These are phyloP conservation scores for Caerostris extrusa DNA, from an alignment of 1,140 invertebrate genomes.

Conservation along the genomic window DNA sequence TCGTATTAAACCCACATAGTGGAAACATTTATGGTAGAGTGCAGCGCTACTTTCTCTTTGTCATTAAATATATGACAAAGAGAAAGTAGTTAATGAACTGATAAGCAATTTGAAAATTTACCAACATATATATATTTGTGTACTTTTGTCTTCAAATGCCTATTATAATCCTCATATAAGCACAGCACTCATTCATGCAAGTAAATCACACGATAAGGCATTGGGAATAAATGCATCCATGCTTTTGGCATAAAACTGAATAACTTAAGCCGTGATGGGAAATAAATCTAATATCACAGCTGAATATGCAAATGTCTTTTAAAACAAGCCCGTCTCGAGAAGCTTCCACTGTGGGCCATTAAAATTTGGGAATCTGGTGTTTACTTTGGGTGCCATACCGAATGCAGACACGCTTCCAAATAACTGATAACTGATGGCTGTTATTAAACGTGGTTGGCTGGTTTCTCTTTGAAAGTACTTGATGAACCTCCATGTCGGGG, in stretches of 20 bases:
- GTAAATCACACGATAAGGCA: not conserved
- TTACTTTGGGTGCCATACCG: not conserved
- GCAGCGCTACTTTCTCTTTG: too few species aligned
- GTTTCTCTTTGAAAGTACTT: conserved; percentile 33
- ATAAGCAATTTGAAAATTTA: too few species aligned
- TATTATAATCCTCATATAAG: not conserved
- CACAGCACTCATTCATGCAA: not conserved
- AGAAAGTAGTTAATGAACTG: too few species aligned
- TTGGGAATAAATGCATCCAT: not conserved
- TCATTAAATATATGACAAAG: too few species aligned
- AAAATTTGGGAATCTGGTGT: conserved; percentile 16
- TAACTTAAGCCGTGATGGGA: not conserved
- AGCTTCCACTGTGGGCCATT: not conserved
- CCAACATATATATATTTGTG: too few species aligned
- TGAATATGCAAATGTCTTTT: conserved; percentile 29
- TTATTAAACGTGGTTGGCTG: conserved; percentile 18
- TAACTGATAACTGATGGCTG: not conserved
- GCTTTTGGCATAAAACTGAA: conserved; percentile 17
- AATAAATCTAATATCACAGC: conserved; percentile 38
- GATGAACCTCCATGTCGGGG: conserved; percentile 16
- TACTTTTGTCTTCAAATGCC: too few species aligned
- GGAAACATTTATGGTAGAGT: too few species aligned
- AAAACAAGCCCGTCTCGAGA: conserved; percentile 5
- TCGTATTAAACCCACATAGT: too few species aligned
- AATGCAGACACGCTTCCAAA: not conserved